Conservation (phyloP, 2,888 invertebrate species). For the Scrobipalpa atriplicella region DNA sequence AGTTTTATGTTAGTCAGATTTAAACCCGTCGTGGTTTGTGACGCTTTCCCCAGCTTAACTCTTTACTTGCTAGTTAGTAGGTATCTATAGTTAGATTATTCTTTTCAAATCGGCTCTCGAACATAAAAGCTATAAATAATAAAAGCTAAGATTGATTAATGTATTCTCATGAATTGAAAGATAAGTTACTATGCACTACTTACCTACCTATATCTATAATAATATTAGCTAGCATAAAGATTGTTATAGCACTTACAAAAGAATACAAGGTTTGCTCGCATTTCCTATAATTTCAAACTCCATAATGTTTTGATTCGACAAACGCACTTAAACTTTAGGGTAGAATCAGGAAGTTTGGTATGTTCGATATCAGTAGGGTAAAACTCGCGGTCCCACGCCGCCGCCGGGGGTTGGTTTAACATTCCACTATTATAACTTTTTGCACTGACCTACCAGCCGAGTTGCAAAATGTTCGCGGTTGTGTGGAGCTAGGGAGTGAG, state of each 20-base stretch:
- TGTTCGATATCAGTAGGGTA: slow-evolving; percentile 9
- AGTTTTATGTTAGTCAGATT: slow-evolving; percentile 13
- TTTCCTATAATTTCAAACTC: too few relatives aligned
- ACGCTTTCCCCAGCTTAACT: slow-evolving; percentile 1
- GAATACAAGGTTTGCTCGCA: too few relatives aligned
- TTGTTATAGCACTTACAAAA: too few relatives aligned
- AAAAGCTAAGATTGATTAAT: too few relatives aligned
- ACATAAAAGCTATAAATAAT: too few relatives aligned
- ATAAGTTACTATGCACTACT: too few relatives aligned
- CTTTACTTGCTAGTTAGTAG: slow-evolving; percentile 12
- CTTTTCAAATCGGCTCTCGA: too few relatives aligned
- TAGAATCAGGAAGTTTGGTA: background rate
- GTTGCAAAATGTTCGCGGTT: slow-evolving; percentile 1
- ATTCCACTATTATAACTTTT: slow-evolving; percentile 14
- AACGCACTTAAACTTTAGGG: background rate
- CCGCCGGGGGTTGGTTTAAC: slow-evolving; percentile 11
- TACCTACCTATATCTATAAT: too few relatives aligned
- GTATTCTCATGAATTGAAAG: too few relatives aligned
- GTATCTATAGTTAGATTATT: too few relatives aligned
- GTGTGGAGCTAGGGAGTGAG: background rate
- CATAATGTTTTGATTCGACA: too few relatives aligned
- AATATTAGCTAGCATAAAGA: too few relatives aligned
- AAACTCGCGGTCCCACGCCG: slow-evolving; percentile 3
- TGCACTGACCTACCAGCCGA: slow-evolving; percentile 10
- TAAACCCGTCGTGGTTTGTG: background rate